phyloP scores from a whole-genome alignment of 2,113 vertebrate species.

The Cyprinodon variegatus region DNA sequence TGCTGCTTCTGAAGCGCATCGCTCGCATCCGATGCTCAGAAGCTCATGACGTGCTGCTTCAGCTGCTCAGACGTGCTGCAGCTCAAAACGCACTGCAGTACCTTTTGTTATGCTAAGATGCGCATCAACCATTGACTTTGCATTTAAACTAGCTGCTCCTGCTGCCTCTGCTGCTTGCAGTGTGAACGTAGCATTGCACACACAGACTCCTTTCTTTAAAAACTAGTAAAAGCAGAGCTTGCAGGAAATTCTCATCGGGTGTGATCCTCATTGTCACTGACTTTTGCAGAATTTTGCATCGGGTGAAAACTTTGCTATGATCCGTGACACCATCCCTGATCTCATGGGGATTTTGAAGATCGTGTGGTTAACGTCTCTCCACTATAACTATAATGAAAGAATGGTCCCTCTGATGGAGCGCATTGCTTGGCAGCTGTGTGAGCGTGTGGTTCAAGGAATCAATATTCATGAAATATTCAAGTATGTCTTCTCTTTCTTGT shows the following conservation, averaged over 20 bases:
- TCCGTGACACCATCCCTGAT: constrained; percentile 84
- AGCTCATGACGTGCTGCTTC: too few species aligned
- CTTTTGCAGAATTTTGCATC: constrained; percentile 75
- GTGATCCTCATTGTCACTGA: background rate
- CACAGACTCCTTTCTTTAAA: background rate
- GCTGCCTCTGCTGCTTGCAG: too few species aligned
- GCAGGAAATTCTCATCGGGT: background rate
- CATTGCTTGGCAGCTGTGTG: constrained; percentile 90
- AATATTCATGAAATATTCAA: constrained; percentile 83
- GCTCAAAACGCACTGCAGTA: too few species aligned
- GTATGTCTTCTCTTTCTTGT: constrained; percentile 71
- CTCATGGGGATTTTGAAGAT: constrained; percentile 88
- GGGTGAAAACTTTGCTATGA: constrained; percentile 76
- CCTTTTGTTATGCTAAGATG: too few species aligned
- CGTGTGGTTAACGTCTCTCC: constrained; percentile 89
- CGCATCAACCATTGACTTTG: too few species aligned
- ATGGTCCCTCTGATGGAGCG: constrained; percentile 91
- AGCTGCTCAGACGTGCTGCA: too few species aligned
- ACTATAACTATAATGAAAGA: constrained; percentile 88
- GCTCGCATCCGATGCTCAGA: too few species aligned
- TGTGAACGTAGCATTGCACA: background rate
- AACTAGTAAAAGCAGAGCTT: background rate
- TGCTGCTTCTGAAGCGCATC: too few species aligned
- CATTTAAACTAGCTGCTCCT: too few species aligned
- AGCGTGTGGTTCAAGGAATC: constrained; percentile 80